Base-by-base conservation (phyloP, 2,888 invertebrate genomes). In the Polyommatus icarus region DNA sequence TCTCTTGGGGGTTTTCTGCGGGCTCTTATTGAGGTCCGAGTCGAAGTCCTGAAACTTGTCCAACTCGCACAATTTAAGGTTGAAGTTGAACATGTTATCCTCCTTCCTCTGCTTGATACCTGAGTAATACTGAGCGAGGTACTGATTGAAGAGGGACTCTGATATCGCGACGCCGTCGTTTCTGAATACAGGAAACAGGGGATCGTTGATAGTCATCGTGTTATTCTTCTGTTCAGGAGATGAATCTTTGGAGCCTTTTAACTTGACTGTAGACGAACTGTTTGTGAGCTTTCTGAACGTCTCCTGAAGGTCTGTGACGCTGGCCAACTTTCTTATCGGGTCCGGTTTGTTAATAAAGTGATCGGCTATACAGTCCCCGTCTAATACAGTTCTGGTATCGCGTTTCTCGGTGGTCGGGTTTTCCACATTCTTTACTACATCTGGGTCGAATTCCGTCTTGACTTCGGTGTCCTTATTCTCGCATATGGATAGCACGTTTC, bases 141-240 rank as follows among this genome's bases (percentile, higher is more conserved):
- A 96, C 83, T 96, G 95, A 82, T 96, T 95, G 86, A 96, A 97
- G 0, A 97, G 90, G 7, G 95, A 95, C 81, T 96, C 95, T 0
- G 97, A 97, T 78, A 96, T 96, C 6, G 96, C 96, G 76, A 96
- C 95, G 0, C 97, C 97, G 82, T 97, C 96, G 79, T 95, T 95
- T 84, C 96, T 96, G 83, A 97, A 97, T 32, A 97, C 95, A 0
- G 97, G 97, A 92, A 96, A 97, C 79, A 94, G 95, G 1, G 98
- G 97, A 88, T 98, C 98, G 72, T 96, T 95, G 77, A 97, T 97
- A 0, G 97, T 97, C 85, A 96, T 95, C 46, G 95, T 96, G 78
- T 94, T 94, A 73, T 89, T 92, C 79, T 90, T 90, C n/a, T 85
- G 85, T 75, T 92, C 92, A 1, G 90, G 89, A 0, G 90, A 87